These are phyloP conservation scores for Temnopleurus reevesii DNA, from an alignment of 53 echinoderm and acorn worm species.

Conservation along the genomic window DNA sequence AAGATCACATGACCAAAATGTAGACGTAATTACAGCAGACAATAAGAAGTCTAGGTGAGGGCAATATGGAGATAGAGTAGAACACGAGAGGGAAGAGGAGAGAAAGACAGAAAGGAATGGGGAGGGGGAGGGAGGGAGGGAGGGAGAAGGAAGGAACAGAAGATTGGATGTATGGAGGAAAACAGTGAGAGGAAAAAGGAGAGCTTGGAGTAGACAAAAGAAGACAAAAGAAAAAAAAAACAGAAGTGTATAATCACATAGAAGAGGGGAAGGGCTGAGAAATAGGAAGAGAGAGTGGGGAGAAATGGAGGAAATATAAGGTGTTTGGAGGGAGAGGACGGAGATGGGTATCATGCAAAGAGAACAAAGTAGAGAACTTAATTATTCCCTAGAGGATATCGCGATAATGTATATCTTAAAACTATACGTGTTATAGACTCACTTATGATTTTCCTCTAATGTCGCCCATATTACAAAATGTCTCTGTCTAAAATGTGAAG, in stretches of 20 bases:
- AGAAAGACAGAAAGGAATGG: not conserved
- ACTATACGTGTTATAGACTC: no score
- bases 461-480: no score
- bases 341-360: not conserved
- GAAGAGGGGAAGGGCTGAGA: not conserved
- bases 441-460: no score
- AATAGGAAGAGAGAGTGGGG: not conserved
- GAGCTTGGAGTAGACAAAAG: not conserved
- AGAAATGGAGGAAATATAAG: not conserved
- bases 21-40: constrained; percentile 4
- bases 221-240: not conserved
- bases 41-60: constrained; percentile 21
- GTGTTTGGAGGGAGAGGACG: not conserved
- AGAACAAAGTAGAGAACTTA: not conserved
- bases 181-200: not conserved
- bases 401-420: no score
- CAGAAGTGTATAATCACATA: no score
- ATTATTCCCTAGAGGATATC: no score
- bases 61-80: not conserved
- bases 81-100: not conserved
- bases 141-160: not conserved
- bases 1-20: not conserved
- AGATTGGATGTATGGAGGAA: not conserved
- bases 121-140: not conserved
- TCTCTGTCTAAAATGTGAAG: not conserved